Conservation (phyloP, 2,888 invertebrate genomes). For the Rhogogaster chlorosoma region DNA sequence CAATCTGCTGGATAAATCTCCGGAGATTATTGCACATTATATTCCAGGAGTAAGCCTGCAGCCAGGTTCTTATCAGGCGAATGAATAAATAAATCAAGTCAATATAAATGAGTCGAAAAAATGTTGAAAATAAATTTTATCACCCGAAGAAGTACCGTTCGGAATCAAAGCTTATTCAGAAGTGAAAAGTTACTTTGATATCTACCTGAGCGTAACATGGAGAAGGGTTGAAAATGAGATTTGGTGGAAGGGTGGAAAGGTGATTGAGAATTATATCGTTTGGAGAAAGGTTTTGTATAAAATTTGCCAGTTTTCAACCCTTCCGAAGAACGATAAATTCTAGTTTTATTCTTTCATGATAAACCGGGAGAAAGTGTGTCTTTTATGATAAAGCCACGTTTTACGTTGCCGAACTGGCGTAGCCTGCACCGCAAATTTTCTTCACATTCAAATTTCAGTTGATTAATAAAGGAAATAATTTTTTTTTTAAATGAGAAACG, state of each 20-base stretch:
- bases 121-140: background rate
- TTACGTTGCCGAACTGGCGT: background rate
- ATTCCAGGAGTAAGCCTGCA: background rate
- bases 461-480: background rate
- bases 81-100: background rate
- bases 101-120: background rate
- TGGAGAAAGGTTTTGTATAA: background rate
- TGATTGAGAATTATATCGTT: background rate
- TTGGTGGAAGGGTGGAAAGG: background rate
- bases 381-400: background rate
- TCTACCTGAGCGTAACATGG: background rate
- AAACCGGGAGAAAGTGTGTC: background rate
- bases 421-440: background rate
- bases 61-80: background rate
- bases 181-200: background rate
- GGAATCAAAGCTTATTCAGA: background rate
- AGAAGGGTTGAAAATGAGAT: background rate
- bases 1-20: background rate
- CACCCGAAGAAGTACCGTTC: background rate
- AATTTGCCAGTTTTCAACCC: slow-evolving; percentile 7
- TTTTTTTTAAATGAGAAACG: background rate
- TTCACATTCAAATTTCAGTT: background rate
- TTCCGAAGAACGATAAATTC: background rate
- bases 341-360: slow-evolving; percentile 24
- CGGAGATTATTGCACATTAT: background rate